Base-by-base conservation (phyloP, 53 echinoderm and acorn worm genomes). In the Apostichopus leukothele region DNA sequence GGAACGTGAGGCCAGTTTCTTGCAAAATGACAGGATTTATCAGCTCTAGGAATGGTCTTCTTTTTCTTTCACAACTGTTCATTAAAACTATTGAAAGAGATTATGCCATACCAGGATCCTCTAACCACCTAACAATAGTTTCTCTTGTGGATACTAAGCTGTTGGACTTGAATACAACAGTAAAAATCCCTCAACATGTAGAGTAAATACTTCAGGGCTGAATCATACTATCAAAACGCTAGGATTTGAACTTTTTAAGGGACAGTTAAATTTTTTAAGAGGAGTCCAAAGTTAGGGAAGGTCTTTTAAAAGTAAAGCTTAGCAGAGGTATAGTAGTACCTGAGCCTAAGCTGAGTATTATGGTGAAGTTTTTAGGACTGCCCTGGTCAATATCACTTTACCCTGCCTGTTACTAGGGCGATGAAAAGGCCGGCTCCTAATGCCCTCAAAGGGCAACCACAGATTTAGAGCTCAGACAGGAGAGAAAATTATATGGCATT, bases 131-230 rank as follows among this genome's bases (percentile, higher is more conserved):
- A 81, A 81, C 81, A 81, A 81, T 55, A 59, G 21, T 6, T 50
- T 9, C 53, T 81, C 81, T 81, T 81, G 81, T 81, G 59, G 22
- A 22, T 21, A 81, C n/a, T 19, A 52, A 55, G 59, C 22, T 0
- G 59, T n/a, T 22, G 52, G 52, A 50, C 77, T 5, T 77, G 22
- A 81, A 81, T 81, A 81, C 60, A 81, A 19, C 60, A 60, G 55
- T 22, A n/a, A 54, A 54, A 11, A 54, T 19, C n/a, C 8, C 52
- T 59, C 55, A 20, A 3, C n/a, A 81, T 51, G 16, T 7, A 51
- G 10, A 5, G 55, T 55, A 81, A 81, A 81, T 81, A 81, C 81
- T 81, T 81, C 9, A 23, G 81, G 81, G 57, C 20, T 81, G 81
- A 81, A 81, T 81, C 60, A 81, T 54, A 21, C 6, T 60, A 11